These are phyloP conservation scores for Brachirus orientalis DNA, from an alignment of 2,113 vertebrate genomes.

Conservation along the genomic window DNA sequence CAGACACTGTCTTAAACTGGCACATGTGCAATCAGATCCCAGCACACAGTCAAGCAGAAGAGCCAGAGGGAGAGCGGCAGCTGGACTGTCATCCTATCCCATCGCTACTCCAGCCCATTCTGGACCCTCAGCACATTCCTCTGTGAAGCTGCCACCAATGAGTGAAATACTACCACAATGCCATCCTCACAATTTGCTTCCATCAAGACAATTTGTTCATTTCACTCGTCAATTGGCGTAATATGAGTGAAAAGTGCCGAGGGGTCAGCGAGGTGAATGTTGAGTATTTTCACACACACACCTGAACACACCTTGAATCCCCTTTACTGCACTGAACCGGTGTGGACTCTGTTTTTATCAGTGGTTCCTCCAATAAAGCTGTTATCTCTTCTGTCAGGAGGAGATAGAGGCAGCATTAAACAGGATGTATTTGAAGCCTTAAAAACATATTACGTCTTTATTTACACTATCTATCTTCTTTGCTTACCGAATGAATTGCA, in stretches of 20 bases:
- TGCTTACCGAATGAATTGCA: neutral
- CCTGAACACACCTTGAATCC: conserved; percentile 1
- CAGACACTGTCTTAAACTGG: neutral
- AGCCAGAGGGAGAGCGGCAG: conserved; percentile 47
- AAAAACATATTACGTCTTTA: neutral
- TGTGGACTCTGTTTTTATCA: conserved; percentile 18
- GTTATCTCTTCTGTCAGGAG: conserved; percentile 13
- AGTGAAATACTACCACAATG: conserved; percentile 46
- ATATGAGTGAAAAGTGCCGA: neutral
- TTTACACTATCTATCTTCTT: neutral
- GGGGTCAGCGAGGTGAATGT: neutral
- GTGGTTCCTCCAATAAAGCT: conserved; percentile 5
- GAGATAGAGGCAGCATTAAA: conserved; percentile 31
- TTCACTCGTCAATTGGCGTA: too few relatives aligned
- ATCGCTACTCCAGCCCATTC: conserved; percentile 40
- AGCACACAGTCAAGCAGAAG: neutral
- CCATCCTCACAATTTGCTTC: conserved; percentile 1
- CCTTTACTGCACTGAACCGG: neutral
- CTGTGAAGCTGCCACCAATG: conserved; percentile 36
- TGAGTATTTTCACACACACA: neutral
- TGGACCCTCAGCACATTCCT: conserved; percentile 68
- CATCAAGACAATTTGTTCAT: neutral
- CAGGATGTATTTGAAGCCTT: conserved; percentile 16
- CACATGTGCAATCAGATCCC: neutral
- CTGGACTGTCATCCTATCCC: conserved; percentile 53